phyloP scores from a whole-genome alignment of 2,888 invertebrate species.

The Glaucopsyche alexis region DNA sequence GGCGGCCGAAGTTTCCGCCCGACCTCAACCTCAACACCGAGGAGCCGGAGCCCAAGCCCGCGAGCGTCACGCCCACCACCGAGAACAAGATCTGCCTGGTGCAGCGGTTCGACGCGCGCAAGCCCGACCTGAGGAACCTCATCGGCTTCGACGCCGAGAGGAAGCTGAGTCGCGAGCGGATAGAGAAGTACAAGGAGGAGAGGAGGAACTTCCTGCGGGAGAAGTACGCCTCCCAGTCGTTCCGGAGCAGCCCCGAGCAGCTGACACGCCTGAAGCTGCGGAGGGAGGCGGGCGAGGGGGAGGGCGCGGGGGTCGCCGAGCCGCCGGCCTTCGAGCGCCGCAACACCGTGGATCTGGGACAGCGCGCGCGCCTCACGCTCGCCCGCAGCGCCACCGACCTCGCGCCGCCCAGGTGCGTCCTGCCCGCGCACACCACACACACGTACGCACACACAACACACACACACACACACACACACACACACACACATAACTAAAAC shows the following conservation, averaged over 20 bases:
- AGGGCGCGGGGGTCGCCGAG: conserved; percentile 52
- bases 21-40: conserved; percentile 68
- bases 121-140: conserved; percentile 57
- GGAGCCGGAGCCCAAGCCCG: conserved; percentile 50
- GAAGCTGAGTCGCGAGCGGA: conserved; percentile 87
- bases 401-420: conserved; percentile 50
- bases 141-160: conserved; percentile 73
- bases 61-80: conserved; percentile 78
- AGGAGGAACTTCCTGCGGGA: conserved; percentile 90
- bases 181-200: conserved; percentile 95
- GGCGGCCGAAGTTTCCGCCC: conserved; percentile 77
- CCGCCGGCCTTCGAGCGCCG: conserved; percentile 68
- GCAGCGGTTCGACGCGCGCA: conserved; percentile 68
- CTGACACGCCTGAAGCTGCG: conserved; percentile 67
- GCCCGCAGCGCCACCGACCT: conserved; percentile 66
- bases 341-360: conserved; percentile 72
- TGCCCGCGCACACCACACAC: background rate
- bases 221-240: conserved; percentile 91
- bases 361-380: conserved; percentile 66
- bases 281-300: conserved; percentile 55
- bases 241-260: conserved; percentile 82
- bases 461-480: background rate
- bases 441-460: background rate
- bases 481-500: background rate
- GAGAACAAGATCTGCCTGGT: conserved; percentile 82